Evolutionary conservation across 2,888 invertebrate genomes (phyloP).

Genomic region (Diploptera punctata): DNA sequence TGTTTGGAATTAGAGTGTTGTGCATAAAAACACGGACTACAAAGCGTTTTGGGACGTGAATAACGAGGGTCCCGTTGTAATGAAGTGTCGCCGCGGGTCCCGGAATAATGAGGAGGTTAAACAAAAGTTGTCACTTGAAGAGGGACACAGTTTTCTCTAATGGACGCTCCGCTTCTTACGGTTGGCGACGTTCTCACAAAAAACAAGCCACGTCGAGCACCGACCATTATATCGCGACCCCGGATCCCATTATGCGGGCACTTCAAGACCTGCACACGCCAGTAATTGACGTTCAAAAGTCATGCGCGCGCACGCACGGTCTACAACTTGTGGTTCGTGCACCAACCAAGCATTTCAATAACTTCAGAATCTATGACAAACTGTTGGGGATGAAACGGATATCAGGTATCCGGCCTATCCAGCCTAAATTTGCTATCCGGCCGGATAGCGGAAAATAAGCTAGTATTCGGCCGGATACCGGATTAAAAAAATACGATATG

Average conservation of each 20-base stretch:
- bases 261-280: conserved; percentile 15
- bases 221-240: conserved; percentile 35
- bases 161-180: conserved; percentile 38
- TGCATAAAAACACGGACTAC: too few relatives aligned
- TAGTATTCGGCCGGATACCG: too few relatives aligned
- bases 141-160: conserved; percentile 37
- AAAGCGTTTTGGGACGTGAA: too few relatives aligned
- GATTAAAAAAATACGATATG: too few relatives aligned
- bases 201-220: conserved; percentile 26
- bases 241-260: conserved; percentile 32
- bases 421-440: too few relatives aligned
- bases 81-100: conserved; percentile 11
- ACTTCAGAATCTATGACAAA: too few relatives aligned
- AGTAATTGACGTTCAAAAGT: conserved; percentile 43
- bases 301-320: conserved; percentile 33
- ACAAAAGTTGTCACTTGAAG: conserved; percentile 34
- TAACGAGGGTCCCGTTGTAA: too few relatives aligned
- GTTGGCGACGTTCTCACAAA: conserved; percentile 35
- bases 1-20: too few relatives aligned
- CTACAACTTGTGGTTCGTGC: background rate
- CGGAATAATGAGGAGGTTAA: conserved; percentile 36
- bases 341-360: too few relatives aligned
- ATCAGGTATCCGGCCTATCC: too few relatives aligned
- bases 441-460: too few relatives aligned
- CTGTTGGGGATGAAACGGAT: too few relatives aligned